phyloP scores from a whole-genome alignment of 1,140 invertebrate genomes.

The Drosophila carrolli region DNA sequence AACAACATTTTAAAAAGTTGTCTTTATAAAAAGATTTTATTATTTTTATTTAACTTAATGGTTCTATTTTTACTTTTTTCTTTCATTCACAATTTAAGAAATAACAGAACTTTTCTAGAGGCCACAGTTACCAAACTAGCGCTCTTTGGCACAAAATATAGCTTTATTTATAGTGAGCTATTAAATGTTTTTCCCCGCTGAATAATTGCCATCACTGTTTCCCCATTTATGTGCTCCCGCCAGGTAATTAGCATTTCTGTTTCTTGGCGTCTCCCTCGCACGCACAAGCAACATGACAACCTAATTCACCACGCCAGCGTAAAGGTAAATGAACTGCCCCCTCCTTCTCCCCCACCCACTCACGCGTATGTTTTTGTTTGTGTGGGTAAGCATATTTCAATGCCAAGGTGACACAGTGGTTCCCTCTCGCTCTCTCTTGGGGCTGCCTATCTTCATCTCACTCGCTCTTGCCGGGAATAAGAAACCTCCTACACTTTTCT shows the following conservation, averaged over 20 bases:
- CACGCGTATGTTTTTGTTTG: constrained; percentile 11
- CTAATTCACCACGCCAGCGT: constrained; percentile 59
- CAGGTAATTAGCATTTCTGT: constrained; percentile 43
- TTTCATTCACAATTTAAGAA: too few relatives aligned
- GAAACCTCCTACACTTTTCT: constrained; percentile 59
- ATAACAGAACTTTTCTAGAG: too few relatives aligned
- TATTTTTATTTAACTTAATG: too few relatives aligned
- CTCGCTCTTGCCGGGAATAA: constrained; percentile 6
- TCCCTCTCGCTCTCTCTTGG: constrained; percentile 17
- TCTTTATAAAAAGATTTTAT: too few relatives aligned
- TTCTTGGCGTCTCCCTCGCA: constrained; percentile 28
- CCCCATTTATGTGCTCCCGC: not conserved
- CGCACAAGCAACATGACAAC: constrained; percentile 46
- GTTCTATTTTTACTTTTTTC: too few relatives aligned
- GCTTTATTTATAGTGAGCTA: too few relatives aligned
- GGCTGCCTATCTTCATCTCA: constrained; percentile 7
- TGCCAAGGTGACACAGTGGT: constrained; percentile 65
- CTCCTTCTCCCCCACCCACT: constrained; percentile 7
- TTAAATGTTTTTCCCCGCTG: not conserved
- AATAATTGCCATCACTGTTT: not conserved
- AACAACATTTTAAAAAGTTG: too few relatives aligned
- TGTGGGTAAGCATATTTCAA: constrained; percentile 56
- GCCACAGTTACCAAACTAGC: too few relatives aligned
- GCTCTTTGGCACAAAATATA: too few relatives aligned
- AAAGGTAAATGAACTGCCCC: constrained; percentile 70